Conservation (phyloP, 2,888 invertebrate genomes). For the Sthenelais limicola region DNA sequence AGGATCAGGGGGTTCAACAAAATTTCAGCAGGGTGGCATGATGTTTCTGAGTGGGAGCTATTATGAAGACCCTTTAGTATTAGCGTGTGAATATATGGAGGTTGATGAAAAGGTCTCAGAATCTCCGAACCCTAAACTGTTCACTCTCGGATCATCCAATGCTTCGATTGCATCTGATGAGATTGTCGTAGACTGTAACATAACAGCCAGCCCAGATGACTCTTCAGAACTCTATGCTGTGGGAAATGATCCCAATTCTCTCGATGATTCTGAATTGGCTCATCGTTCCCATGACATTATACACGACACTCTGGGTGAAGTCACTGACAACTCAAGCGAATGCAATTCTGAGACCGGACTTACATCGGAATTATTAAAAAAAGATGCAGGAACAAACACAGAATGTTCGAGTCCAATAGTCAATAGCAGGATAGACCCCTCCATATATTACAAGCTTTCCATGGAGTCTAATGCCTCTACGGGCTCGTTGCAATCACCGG, state of each 20-base stretch:
- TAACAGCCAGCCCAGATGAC: not conserved
- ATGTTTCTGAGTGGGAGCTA: constrained; percentile 12
- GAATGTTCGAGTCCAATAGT: not conserved
- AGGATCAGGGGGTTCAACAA: no score
- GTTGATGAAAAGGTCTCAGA: constrained; percentile 3
- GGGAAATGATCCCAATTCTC: no score
- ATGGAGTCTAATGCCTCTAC: constrained; percentile 22
- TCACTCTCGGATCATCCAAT: constrained; percentile 1
- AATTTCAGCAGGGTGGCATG: constrained; percentile 6
- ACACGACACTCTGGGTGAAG: not conserved
- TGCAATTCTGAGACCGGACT: constrained; percentile 19
- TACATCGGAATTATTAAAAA: no score
- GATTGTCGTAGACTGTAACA: not conserved
- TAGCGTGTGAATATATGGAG: constrained; percentile 25
- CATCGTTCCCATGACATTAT: not conserved
- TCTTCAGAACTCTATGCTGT: no score
- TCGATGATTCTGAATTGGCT: no score
- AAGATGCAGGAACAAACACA: no score
- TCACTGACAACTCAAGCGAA: not conserved
- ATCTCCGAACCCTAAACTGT: not conserved
- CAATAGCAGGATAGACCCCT: constrained; percentile 1
- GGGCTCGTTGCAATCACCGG: constrained; percentile 15
- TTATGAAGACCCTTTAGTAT: constrained; percentile 17
- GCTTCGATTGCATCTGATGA: not conserved
- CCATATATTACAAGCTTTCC: constrained; percentile 26